These are phyloP conservation scores for Nomia melanderi DNA, from an alignment of 1,140 invertebrate genomes.

Conservation along the genomic window DNA sequence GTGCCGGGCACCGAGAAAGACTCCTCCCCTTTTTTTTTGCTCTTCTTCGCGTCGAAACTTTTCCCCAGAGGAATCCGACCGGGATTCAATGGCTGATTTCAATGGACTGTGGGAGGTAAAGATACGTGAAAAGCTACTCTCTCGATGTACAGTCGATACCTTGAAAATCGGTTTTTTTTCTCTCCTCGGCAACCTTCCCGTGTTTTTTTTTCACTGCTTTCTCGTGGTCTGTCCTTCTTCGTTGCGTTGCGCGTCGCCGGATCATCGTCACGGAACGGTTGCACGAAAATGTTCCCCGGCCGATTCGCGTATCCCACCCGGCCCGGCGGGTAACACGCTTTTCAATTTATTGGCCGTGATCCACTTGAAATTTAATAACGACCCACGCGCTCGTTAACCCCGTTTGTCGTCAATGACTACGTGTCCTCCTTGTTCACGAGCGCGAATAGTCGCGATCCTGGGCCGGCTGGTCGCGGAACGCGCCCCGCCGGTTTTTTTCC, in stretches of 20 bases:
- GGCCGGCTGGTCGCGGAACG: too few species aligned
- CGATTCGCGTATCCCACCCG: not conserved
- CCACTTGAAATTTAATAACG: conserved; percentile 35
- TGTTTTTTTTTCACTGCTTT: not conserved
- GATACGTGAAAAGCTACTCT: conserved; percentile 54
- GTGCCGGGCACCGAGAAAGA: conserved; percentile 30
- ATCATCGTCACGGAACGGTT: not conserved
- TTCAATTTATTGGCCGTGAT: conserved; percentile 35
- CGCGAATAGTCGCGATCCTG: too few species aligned
- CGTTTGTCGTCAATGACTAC: conserved; percentile 17
- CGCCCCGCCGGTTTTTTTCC: too few species aligned
- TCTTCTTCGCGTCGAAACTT: conserved; percentile 21
- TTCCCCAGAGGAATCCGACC: conserved; percentile 36
- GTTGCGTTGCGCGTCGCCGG: not conserved
- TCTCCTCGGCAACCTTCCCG: not conserved
- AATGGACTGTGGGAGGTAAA: conserved; percentile 44
- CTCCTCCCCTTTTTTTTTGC: not conserved
- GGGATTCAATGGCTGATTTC: conserved; percentile 46
- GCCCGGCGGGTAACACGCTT: conserved; percentile 12
- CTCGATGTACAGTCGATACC: conserved; percentile 40
- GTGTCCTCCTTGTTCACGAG: conserved; percentile 6
- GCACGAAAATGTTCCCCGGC: not conserved
- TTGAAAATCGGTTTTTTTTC: conserved; percentile 32
- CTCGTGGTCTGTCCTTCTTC: not conserved
- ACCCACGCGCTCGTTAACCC: conserved; percentile 3